Base-by-base conservation (phyloP, 2,113 vertebrate species). In the Dryoscopus gambensis region DNA sequence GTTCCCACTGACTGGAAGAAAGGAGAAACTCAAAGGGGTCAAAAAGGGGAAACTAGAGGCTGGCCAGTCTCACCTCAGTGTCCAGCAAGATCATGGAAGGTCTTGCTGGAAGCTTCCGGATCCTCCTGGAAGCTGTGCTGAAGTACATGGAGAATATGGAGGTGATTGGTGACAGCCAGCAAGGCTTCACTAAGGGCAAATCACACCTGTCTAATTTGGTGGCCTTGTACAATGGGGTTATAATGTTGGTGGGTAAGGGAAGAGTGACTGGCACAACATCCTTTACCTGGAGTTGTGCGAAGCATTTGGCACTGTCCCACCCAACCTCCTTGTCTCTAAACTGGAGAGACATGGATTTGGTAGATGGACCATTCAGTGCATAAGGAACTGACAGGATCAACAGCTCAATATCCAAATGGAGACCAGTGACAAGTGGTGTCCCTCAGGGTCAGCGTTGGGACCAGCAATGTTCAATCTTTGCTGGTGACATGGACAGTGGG, bases 1-100 rank as follows among this genome's bases (percentile, higher is more conserved):
- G 30, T 42, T 62, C 40, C 30, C 49, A 62, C 30, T 47, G 25
- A 40, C 11, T 31, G 30, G 20, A 27, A 62, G 31, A 57, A 47
- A 69, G 31, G 21, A 62, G 25, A 47, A 83, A 31, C 5, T 10
- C 25, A 35, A 60, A 47, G n/a, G 0, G 1, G 6, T 6, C 7
- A 1, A 2, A n/a, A 49, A n/a, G 10, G 12, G 11, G 11, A 46
- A 69, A 31, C 17, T 76, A 13, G n/a, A 62, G 37, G 7, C 16
- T 4, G 3, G 12, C 12, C 23, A 46, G 23, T 65, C 28, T 74
- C 44, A 74, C 6, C 8, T 46, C 39, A 50, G 17, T 42, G 25
- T 69, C 40, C 24, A 18, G 30, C 14, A 89, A 68, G 10, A 53
- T 60, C 24, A 40, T 31, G 47, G n/a, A 53, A 39, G n/a, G n/a